These are phyloP conservation scores for Xanthia togata DNA, from an alignment of 2,888 invertebrate species.

Conservation along the genomic window DNA sequence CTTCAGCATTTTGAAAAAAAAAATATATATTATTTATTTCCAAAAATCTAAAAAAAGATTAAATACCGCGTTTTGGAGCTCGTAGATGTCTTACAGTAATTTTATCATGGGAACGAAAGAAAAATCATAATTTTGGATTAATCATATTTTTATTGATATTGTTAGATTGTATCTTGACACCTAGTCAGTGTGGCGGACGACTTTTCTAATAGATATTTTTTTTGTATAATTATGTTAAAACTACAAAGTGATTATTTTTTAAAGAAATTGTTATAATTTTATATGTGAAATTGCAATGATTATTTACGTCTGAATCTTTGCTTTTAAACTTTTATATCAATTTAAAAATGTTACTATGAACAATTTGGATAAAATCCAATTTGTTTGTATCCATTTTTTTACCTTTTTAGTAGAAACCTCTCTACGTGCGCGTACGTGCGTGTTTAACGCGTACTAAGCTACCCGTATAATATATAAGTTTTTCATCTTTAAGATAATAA, in stretches of 20 bases:
- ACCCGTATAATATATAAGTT: background rate
- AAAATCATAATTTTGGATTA: constrained; percentile 25
- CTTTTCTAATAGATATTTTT: background rate
- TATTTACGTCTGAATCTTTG: background rate
- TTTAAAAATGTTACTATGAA: background rate
- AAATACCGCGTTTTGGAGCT: constrained; percentile 3
- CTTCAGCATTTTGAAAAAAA: too few relatives aligned
- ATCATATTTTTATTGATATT: constrained; percentile 11
- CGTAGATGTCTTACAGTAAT: background rate
- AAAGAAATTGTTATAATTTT: background rate
- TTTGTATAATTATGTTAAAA: background rate
- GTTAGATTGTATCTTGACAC: constrained; percentile 14
- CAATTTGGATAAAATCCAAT: constrained; percentile 3
- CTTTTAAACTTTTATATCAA: constrained; percentile 1
- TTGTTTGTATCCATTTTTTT: background rate
- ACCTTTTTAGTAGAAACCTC: background rate
- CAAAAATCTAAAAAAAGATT: background rate
- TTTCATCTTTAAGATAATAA: constrained; percentile 5
- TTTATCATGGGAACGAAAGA: constrained; percentile 49
- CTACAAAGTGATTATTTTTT: background rate
- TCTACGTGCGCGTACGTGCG: background rate
- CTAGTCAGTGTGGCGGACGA: constrained; percentile 30
- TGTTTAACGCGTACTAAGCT: background rate
- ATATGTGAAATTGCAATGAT: constrained; percentile 7
- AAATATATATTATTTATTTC: too few relatives aligned